Evolutionary conservation across 35 echinoderm and acorn worm species (phyloP).

Genomic region (Acanthaster planci): DNA sequence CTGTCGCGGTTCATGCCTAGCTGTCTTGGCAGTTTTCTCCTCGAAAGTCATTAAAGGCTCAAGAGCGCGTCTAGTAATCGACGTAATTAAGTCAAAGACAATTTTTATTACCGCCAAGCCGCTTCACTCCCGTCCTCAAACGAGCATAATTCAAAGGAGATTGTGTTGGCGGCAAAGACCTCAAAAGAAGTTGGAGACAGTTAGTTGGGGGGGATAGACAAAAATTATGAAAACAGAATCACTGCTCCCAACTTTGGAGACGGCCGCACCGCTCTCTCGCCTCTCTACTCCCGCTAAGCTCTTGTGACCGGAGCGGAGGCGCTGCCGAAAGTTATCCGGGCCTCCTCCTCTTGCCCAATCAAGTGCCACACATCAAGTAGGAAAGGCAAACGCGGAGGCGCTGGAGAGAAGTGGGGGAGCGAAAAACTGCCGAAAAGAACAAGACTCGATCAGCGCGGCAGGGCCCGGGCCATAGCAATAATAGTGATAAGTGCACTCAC

Average conservation of each 20-base stretch:
- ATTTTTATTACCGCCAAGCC: not conserved
- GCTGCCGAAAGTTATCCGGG: constrained; percentile 9
- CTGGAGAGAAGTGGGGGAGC: not conserved
- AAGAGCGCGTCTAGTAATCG: not conserved
- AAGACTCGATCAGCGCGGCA: not conserved
- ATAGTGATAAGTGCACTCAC: constrained; percentile 25
- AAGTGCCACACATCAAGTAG: constrained; percentile 26
- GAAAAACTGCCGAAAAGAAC: not conserved
- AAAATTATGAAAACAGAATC: not conserved
- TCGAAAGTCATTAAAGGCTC: not conserved
- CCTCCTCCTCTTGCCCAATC: constrained; percentile 17
- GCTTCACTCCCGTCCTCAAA: not conserved
- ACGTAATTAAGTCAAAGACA: constrained; percentile 1
- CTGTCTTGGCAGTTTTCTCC: not conserved
- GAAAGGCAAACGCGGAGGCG: not conserved
- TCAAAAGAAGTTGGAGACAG: not conserved
- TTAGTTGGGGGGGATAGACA: not conserved
- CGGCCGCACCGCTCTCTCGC: not conserved
- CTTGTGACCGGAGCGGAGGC: not conserved
- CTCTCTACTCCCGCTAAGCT: not conserved
- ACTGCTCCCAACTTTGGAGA: not conserved
- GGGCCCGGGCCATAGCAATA: not conserved
- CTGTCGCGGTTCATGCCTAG: not conserved
- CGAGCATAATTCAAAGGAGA: constrained; percentile 3
- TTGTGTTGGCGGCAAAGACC: not conserved